Evolutionary conservation across 2,888 invertebrate genomes (phyloP).

Genomic region (Limulus polyphemus): DNA sequence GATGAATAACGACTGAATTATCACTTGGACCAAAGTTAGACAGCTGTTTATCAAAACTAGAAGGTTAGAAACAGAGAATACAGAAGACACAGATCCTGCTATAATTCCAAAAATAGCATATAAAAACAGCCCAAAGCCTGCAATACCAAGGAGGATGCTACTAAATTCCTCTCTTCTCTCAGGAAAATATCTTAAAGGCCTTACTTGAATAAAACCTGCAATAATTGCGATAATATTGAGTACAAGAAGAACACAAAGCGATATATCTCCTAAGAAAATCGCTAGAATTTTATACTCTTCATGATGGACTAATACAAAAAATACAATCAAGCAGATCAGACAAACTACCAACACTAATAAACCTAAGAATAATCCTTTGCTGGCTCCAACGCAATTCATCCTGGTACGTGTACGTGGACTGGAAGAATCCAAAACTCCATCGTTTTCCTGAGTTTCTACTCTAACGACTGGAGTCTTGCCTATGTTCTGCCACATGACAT

Average conservation of each 20-base stretch:
- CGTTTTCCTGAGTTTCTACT: slow-evolving; percentile 12
- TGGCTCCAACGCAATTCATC: slow-evolving; percentile 79
- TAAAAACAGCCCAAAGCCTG: slow-evolving; percentile 82
- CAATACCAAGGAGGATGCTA: slow-evolving; percentile 79
- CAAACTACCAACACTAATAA: slow-evolving; percentile 55
- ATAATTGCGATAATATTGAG: slow-evolving; percentile 78
- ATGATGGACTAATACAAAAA: slow-evolving; percentile 81
- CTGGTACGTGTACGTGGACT: slow-evolving; percentile 17
- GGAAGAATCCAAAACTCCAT: slow-evolving; percentile 10
- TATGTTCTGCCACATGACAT: slow-evolving; percentile 71
- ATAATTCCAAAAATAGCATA: slow-evolving; percentile 88
- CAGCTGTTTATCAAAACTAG: slow-evolving; percentile 80
- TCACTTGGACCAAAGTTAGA: slow-evolving; percentile 73
- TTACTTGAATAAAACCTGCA: slow-evolving; percentile 53
- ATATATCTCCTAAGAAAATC: slow-evolving; percentile 79
- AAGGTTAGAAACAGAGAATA: slow-evolving; percentile 59
- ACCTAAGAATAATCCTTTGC: slow-evolving; percentile 38
- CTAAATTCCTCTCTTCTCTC: slow-evolving; percentile 77
- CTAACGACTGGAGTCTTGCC: slow-evolving; percentile 26
- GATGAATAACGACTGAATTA: slow-evolving; percentile 84
- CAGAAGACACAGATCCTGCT: slow-evolving; percentile 64
- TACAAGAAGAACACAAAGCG: slow-evolving; percentile 75
- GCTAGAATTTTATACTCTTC: slow-evolving; percentile 63
- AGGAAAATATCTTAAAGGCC: slow-evolving; percentile 71
- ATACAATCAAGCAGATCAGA: slow-evolving; percentile 81